Base-by-base conservation (phyloP, 2,888 invertebrate species). In the Erpobdella octoculata region DNA sequence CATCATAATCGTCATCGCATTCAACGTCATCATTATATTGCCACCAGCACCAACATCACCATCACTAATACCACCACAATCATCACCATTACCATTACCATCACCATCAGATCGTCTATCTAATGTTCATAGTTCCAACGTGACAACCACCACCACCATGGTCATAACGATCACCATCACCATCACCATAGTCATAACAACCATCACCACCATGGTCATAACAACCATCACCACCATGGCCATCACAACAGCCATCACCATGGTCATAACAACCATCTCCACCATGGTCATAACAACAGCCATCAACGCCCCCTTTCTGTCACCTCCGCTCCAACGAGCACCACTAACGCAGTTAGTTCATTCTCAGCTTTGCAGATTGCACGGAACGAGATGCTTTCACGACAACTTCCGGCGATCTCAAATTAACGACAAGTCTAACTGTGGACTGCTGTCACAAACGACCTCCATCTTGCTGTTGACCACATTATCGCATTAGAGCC, bases 121-220 rank as follows among this genome's bases (percentile, higher is more conserved):
- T 41, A 9, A 9, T 36, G 28, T 6, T 36, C 1, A 31, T 31
- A 6, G 25, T 12, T 31, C 33, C 35, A 62, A 4, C 35, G 4
- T 62, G 5, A 62, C 12, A n/a, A 62, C 9, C 35, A 4, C n/a
- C 35, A 62, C 33, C 35, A 28, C 18, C 35, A 62, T 28, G n/a
- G 15, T 62, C 35, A 31, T 62, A n/a, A 62, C 33, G n/a, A 62
- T 28, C 35, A 62, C 33, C 35, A 62, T 58, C 25, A 66, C 36
- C 33, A 66, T 33, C 66, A 66, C 36, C 66, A 66, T 33, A 31
- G 36, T 33, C 33, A 66, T 33, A 1, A 12, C 36, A 31, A 66
- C 36, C 33, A 36, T 1, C 66, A 15, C 37, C 66, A 1, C 37
- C 66, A 66, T 35, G 21, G 25, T 25, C 15, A 25, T 25, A n/a